Evolutionary conservation across 92 coral and sea anemone genomes (phyloP).

Genomic region (Anthopleura xanthogrammica): DNA sequence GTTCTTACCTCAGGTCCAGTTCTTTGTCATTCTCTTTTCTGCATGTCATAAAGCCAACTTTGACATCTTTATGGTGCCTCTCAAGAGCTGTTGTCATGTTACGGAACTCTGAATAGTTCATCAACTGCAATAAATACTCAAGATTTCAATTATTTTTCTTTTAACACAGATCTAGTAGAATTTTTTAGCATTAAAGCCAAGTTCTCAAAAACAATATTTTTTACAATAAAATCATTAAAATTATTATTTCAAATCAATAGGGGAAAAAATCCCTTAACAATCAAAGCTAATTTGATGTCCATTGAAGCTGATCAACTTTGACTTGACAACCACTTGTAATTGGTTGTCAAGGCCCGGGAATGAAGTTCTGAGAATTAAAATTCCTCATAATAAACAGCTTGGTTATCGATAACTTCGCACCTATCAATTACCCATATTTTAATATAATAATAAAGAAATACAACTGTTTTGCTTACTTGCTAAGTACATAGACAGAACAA

Average conservation of each 20-base stretch:
- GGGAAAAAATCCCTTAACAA: neutral
- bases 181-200: too few relatives aligned
- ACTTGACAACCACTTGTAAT: constrained; percentile 5
- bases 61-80: constrained; percentile 80
- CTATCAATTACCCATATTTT: neutral
- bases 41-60: constrained; percentile 64
- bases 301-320: neutral
- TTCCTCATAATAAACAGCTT: neutral
- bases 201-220: neutral
- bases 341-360: constrained; percentile 18
- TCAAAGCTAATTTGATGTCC: neutral
- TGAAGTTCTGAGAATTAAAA: neutral
- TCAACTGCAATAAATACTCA: constrained; percentile 57
- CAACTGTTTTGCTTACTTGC: neutral
- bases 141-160: neutral
- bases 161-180: neutral
- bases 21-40: constrained; percentile 67
- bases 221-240: neutral
- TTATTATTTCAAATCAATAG: neutral
- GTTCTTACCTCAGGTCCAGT: constrained; percentile 79
- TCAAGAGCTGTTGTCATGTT: constrained; percentile 91
- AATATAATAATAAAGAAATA: neutral
- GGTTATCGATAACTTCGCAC: neutral
- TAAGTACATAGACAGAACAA: neutral
- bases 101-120: constrained; percentile 94